Evolutionary conservation across 2,797 vertebrate genomes (phyloP), one percentile per base, ranked within the genome.

Genomic region (Cryptoprocta ferox): DNA sequence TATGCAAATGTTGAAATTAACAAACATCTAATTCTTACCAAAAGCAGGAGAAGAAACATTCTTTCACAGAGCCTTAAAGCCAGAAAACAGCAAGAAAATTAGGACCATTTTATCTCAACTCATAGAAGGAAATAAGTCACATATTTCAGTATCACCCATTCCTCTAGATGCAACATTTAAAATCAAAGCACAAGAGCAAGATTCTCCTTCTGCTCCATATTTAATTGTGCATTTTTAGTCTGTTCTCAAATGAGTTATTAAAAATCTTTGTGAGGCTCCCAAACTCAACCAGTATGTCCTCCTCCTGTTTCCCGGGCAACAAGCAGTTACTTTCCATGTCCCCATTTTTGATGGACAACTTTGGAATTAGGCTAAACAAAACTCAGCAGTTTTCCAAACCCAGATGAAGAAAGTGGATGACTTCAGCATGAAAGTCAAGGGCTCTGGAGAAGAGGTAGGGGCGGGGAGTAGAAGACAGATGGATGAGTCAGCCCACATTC

Each of bases 71-170:
- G 50, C 8, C 66, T 66, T 84, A 68, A 71, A 63, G 45, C 92
- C 94, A 97, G 90, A 84, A 94, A 97, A 78, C 6, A 79, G 56
- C 30, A 94, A 93, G 59, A 96, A 96, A 96, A 97, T 95, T n/a
- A 80, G 39, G 42, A 89, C 75, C 92, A 68, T 88, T 95, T 96
- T 91, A 88, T 95, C 95, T 92, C 92, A 68, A 42, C 37, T 82
- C 68, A 82, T 35, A 45, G 87, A 96, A 92, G 59, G 35, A 95
- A 97, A 73, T 66, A 30, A 96, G 32, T 85, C 76, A 85, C 59
- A 66, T 89, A 83, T 76, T 95, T 90, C 37, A 70, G 1, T 75
- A 76, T 93, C 61, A 11, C 26, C 79, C 83, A 16, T 66, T 56
- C 45, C 45, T 70, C 35, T 53, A 82, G 56, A 97, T 18, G 11